Conservation (phyloP, 2,797 vertebrate genomes). For the Nasua narica region DNA sequence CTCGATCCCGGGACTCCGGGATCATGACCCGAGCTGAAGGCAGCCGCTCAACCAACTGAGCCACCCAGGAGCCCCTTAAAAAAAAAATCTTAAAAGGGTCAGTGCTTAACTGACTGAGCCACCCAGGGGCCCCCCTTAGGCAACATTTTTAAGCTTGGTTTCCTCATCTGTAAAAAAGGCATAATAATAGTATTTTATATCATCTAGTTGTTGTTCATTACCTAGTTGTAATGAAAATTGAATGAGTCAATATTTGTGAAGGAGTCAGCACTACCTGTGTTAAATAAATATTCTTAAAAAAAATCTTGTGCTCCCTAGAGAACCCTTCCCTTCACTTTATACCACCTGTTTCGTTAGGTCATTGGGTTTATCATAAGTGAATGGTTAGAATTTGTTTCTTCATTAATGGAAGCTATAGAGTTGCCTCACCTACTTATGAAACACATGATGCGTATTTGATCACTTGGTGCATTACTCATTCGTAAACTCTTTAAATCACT, state of each 20-base stretch:
- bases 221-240: background rate
- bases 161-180: background rate
- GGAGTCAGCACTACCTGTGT: background rate
- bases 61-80: too few relatives aligned
- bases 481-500: background rate
- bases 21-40: too few relatives aligned
- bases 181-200: background rate
- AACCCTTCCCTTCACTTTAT: background rate
- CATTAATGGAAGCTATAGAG: background rate
- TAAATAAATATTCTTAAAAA: background rate
- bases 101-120: background rate
- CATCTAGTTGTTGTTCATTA: background rate
- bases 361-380: background rate
- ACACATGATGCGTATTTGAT: background rate
- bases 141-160: conserved; percentile 17
- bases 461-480: background rate
- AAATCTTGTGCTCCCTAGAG: background rate
- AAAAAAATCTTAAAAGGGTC: background rate
- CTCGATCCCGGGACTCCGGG: too few relatives aligned
- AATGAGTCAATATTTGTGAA: conserved; percentile 20
- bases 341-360: background rate
- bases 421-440: background rate
- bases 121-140: background rate
- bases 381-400: conserved; percentile 5
- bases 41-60: too few relatives aligned